Percentiles rank a stretch among this genome's conserved stretches.
Conservation (phyloP, 1,140 invertebrate species). For the Drosophila ironensis region DNA sequence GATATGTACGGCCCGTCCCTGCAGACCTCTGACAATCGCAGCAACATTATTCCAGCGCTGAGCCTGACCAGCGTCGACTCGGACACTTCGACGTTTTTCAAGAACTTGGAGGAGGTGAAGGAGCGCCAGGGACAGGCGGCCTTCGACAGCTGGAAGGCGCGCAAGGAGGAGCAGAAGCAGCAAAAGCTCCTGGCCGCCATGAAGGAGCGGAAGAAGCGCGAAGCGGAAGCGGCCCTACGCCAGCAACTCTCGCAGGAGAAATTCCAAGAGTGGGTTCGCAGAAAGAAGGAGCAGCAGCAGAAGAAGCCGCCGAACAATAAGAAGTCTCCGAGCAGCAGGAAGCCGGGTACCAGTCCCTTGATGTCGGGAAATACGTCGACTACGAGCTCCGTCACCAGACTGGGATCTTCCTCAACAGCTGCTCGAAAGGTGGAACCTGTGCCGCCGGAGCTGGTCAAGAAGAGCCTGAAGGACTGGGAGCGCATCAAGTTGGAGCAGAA, state of each 20-base stretch:
- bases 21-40: conserved; percentile 28
- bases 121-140: conserved; percentile 13
- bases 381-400: conserved; percentile 1
- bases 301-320: too few relatives aligned
- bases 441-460: conserved; percentile 8
- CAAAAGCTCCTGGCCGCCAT: conserved; percentile 37
- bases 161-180: conserved; percentile 50
- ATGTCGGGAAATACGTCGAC: conserved; percentile 1
- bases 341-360: background rate
- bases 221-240: conserved; percentile 36
- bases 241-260: conserved; percentile 40
- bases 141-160: conserved; percentile 48
- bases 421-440: conserved; percentile 1
- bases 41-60: conserved; percentile 42
- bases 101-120: conserved; percentile 34
- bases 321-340: background rate
- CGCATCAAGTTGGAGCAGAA: conserved; percentile 32
- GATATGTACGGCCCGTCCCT: conserved; percentile 49
- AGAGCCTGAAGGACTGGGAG: conserved; percentile 50
- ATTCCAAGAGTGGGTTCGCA: conserved; percentile 44
- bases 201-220: conserved; percentile 25
- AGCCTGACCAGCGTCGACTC: conserved; percentile 33
- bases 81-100: conserved; percentile 43
- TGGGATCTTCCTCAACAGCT: background rate
- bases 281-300: conserved; percentile 29